Evolutionary conservation across 2,888 invertebrate genomes (phyloP), one percentile per base, ranked within the genome.

Genomic region (Clivina fossor): DNA sequence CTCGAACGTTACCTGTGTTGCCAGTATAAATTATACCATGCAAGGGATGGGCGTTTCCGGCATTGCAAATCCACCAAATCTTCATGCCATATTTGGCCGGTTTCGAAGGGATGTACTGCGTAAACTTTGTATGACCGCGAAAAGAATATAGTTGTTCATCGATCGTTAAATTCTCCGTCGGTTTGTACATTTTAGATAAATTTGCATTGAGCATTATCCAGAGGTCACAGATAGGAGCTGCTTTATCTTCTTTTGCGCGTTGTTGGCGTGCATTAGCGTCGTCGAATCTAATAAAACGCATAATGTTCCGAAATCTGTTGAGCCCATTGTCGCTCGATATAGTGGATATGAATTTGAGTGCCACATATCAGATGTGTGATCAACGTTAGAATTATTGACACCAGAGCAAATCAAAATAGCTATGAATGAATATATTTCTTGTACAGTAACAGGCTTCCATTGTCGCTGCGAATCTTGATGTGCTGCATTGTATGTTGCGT

Each of bases 181-280:
- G 63, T 40, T 61, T 59, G 58, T 67, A 68, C 18, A 55, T 22
- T 55, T 62, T 58, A 15, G 43, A 24, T 28, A 66, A 59, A 62
- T 67, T 66, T 32, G 55, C 51, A 58, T 66, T 67, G 8, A 67
- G 41, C 64, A 67, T 66, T 66, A 60, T 51, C 65, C 64, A 68
- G 9, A 38, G 9, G 18, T 38, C 19, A n/a, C 19, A 38, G 8
- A 40, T 40, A 8, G 40, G 8, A 4, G 65, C 67, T 28, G 65
- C 65, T 60, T 66, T 66, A 53, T 69, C 65, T 15, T 43, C 43
- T 47, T 62, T 43, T 44, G 41, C 33, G 24, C 61, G 62, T 15
- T 61, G 38, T 19, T n/a, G 30, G 49, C 66, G 63, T 37, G 65
- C 68, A 55, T 58, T 62, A 16, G 18, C 40, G 50, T 66, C 61